phyloP scores from a whole-genome alignment of 2,113 vertebrate genomes.

The Misgurnus mizolepis region DNA sequence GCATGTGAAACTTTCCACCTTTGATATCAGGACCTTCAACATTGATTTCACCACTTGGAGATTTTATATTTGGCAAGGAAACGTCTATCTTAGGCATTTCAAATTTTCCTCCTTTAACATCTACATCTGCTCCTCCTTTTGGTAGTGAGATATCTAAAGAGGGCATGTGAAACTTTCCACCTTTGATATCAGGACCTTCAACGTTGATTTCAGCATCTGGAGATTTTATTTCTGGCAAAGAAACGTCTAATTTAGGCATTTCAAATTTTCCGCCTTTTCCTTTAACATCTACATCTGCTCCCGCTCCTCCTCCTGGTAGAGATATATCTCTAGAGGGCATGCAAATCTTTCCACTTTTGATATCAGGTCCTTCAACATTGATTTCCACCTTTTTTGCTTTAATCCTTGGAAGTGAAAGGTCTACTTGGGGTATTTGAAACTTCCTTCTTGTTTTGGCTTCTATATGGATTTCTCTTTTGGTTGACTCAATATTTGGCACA shows the following conservation, averaged over 20 bases:
- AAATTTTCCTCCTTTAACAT: conserved; percentile 44
- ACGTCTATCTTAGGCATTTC: background rate
- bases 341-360: conserved; percentile 57
- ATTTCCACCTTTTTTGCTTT: conserved; percentile 9
- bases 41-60: conserved; percentile 1
- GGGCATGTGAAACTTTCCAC: background rate
- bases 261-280: conserved; percentile 48
- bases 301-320: conserved; percentile 57
- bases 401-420: conserved; percentile 47
- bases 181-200: conserved; percentile 6
- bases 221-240: conserved; percentile 10
- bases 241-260: conserved; percentile 52
- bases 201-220: conserved; percentile 48
- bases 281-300: conserved; percentile 44
- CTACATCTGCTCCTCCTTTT: conserved; percentile 40
- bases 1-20: conserved; percentile 59
- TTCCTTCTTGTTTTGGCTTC: conserved; percentile 21
- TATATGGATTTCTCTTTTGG: background rate
- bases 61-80: background rate
- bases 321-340: conserved; percentile 66
- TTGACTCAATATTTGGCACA: background rate
- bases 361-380: conserved; percentile 20
- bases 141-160: conserved; percentile 47
- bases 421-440: conserved; percentile 53
- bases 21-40: conserved; percentile 33